phyloP scores from a whole-genome alignment of 2,113 vertebrate species.

The Heliornis fulica region DNA sequence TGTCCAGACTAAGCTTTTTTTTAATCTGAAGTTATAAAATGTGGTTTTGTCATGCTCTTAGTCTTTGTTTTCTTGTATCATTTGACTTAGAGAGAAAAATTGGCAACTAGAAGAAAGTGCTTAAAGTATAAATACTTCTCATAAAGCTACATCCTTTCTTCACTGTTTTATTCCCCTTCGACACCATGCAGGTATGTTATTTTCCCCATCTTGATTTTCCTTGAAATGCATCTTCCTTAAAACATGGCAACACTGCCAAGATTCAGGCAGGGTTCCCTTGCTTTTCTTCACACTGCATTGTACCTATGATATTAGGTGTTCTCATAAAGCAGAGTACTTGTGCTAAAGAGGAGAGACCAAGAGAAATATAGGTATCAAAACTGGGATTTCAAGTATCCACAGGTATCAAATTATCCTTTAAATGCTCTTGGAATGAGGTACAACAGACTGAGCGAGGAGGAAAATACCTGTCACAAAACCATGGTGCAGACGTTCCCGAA shows the following conservation, averaged over 20 bases:
- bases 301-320: background rate
- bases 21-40: background rate
- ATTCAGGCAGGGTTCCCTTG: background rate
- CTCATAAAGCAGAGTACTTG: background rate
- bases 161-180: background rate
- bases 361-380: background rate
- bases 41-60: background rate
- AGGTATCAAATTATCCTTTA: background rate
- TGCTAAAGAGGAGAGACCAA: background rate
- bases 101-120: background rate
- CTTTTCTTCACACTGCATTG: background rate
- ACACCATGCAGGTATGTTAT: background rate
- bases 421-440: background rate
- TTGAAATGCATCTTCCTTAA: background rate
- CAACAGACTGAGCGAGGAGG: background rate
- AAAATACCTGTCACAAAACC: background rate
- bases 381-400: background rate
- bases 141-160: background rate
- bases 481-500: background rate
- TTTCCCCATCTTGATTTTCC: background rate
- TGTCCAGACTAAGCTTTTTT: background rate
- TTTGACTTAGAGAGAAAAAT: background rate
- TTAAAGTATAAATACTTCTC: background rate
- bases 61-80: background rate
- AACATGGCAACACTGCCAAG: background rate